These are phyloP conservation scores for Platysteira castanea DNA, from an alignment of 2,113 vertebrate genomes.

Conservation along the genomic window DNA sequence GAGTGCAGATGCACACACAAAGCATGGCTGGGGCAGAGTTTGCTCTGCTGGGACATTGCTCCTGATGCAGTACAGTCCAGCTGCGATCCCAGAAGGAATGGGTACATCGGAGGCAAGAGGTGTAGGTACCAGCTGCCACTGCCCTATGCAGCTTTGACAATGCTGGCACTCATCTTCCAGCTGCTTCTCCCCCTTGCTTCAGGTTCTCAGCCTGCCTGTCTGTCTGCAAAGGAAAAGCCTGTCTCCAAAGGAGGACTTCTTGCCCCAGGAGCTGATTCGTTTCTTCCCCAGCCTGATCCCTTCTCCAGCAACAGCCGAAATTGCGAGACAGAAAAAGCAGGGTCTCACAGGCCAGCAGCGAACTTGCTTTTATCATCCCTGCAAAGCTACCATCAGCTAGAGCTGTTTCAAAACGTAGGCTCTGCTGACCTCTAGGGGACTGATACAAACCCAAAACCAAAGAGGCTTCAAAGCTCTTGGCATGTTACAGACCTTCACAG, in stretches of 20 bases:
- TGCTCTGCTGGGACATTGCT: not conserved
- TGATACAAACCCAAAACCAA: not conserved
- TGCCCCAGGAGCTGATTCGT: accelerated
- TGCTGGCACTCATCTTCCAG: not conserved
- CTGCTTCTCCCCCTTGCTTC: not conserved
- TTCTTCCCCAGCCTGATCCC: not conserved
- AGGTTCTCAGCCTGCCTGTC: not conserved
- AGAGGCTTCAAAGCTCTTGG: not conserved
- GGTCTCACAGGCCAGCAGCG: not conserved
- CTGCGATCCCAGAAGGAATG: accelerated
- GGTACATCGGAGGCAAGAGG: accelerated
- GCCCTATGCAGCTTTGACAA: not conserved
- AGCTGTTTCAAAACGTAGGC: not conserved
- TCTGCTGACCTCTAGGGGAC: conserved; percentile 75
- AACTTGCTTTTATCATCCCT: not conserved
- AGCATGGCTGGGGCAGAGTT: not conserved
- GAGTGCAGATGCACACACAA: not conserved
- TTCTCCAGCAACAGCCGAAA: not conserved
- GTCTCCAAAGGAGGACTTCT: not conserved
- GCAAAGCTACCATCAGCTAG: not conserved
- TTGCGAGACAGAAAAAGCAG: not conserved
- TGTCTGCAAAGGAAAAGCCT: not conserved
- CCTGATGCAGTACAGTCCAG: not conserved
- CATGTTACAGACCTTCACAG: not conserved
- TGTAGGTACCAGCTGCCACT: not conserved